These are phyloP conservation scores for Holocentrus rufus DNA, from an alignment of 2,797 vertebrate species.

Conservation along the genomic window DNA sequence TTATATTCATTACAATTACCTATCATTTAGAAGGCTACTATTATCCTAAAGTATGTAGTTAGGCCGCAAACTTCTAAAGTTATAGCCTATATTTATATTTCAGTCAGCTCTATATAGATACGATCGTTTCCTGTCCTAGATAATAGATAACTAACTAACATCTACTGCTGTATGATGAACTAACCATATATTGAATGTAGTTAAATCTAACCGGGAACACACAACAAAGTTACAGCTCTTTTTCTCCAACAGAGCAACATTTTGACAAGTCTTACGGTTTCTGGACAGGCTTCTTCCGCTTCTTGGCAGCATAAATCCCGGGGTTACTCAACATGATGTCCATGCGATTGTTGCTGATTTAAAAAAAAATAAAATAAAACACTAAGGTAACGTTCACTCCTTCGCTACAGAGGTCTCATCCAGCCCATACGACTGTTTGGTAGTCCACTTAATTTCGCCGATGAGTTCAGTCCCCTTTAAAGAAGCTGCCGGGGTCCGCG, in stretches of 20 bases:
- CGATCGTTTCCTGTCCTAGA: too few species aligned
- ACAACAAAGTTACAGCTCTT: not conserved
- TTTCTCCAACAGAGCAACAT: not conserved
- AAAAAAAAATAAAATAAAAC: constrained; percentile 1
- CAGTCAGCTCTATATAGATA: too few species aligned
- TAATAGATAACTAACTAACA: too few species aligned
- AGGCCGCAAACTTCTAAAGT: too few species aligned
- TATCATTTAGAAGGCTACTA: too few species aligned
- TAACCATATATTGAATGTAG: too few species aligned
- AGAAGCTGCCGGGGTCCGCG: constrained; percentile 8
- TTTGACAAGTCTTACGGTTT: constrained; percentile 78
- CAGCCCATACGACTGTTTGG: constrained; percentile 1
- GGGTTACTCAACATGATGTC: constrained; percentile 77
- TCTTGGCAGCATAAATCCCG: constrained; percentile 83
- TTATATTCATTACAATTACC: too few species aligned
- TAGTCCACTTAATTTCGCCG: not conserved
- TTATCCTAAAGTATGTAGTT: too few species aligned
- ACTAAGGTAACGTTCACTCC: constrained; percentile 27
- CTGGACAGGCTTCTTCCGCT: constrained; percentile 85
- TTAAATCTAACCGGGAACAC: too few species aligned
- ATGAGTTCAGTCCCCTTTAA: not conserved
- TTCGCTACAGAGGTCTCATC: not conserved
- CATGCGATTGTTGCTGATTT: constrained; percentile 12
- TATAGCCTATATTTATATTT: too few species aligned
- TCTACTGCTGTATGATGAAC: too few species aligned